Base-by-base conservation (phyloP, 2,888 invertebrate genomes). In the Gymnoscelis rufifasciata region DNA sequence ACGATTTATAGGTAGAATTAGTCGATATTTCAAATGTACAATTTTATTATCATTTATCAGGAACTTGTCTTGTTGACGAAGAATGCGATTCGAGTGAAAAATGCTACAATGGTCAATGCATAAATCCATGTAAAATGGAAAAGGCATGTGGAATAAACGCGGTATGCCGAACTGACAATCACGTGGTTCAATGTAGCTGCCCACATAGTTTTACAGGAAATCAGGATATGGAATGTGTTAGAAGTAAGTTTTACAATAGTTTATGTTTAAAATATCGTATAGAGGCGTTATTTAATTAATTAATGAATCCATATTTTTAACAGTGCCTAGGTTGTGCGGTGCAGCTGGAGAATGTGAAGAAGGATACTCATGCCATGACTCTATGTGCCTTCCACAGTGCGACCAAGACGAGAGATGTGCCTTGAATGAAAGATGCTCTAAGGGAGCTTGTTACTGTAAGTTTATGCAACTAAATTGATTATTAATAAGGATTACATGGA, bases 121-220 rank as follows among this genome's bases (percentile, higher is more conserved):
- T 92, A 30, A 92, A 95, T 78, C 94, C 95, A 11, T 97, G 96
- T 69, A 90, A 92, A 59, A 83, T 92, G 61, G 90, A 92, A 63
- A 91, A 91, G 63, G 90, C 94, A 0, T 97, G 97, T 72, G 97
- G 96, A 38, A 90, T 96, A 67, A 96, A 96, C 72, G 94, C 95
- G 10, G 79, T 93, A 48, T 97, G 97, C 63, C 84, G 88, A 35
- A 91, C 93, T 7, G 87, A 89, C 30, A 92, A 91, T 64, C 95
- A 96, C 68, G 83, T 91, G 8, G 93, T 94, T 65, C 92, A 93
- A 66, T 97, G 97, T 71, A 91, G 90, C 57, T 97, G 97, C 69
- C 95, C 96, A 2, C 89, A 91, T 23, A 95, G 93, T 38, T 97
- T 96, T 72, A 96, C 96, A 23, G 97, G 97, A 51, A 94, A 95